Evolutionary conservation across 2,797 vertebrate species (phyloP), one percentile per base, ranked within the genome.

Genomic region (Notamacropus eugenii): DNA sequence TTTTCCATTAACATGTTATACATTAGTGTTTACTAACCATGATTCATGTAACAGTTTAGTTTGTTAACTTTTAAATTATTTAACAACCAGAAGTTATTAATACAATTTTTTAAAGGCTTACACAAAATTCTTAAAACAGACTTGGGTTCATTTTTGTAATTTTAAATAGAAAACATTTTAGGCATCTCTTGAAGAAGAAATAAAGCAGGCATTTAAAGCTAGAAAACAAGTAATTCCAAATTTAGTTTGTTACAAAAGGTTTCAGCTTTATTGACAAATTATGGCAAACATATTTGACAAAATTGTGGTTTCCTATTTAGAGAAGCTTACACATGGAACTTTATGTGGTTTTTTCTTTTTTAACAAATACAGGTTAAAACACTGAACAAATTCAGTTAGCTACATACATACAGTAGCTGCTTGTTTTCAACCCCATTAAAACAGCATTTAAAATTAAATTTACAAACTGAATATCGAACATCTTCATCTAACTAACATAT

Each of bases 311-410:
- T 99, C 99, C 99, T 99, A 99, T 99, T 99, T 99, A 99, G 99
- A 99, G 98, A 99, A 99, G 99, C 99, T 99, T 99, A 99, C 99
- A 99, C 99, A 99, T 99, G 98, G 99, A 98, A 98, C 99, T 99
- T 99, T 99, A 99, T 99, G 99, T 99, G 99, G 98, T 98, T 98
- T 99, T 99, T 99, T 99, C 99, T 98, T 98, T 99, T 99, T 99
- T 98, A 99, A 99, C 99, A 99, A 99, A 99, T 99, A 99, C 99
- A 99, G 99, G 99, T 99, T 99, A 99, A 99, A 99, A 99, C 99
- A 99, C 99, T 99, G 99, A 99, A 99, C 99, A 99, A 99, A 99
- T 99, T 99, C 99, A 99, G 99, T 99, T 99, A 99, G 99, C 99
- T 99, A 99, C 99, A 99, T 99, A 99, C 99, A 99, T 99, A 99